Base-by-base conservation (phyloP, 2,797 vertebrate species). In the Macroramphosus scolopax region DNA sequence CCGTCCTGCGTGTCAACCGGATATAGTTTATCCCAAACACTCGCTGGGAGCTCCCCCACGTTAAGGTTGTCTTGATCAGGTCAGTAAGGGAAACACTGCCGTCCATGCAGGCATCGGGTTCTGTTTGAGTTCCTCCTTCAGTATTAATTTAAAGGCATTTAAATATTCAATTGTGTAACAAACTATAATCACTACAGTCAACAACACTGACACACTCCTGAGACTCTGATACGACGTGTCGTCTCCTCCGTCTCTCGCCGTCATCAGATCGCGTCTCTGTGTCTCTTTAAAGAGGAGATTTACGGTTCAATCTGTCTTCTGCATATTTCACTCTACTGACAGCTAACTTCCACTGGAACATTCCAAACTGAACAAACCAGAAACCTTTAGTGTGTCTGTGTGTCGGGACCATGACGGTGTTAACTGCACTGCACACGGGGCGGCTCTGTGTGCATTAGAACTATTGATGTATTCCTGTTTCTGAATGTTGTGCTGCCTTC, bases 401-500 rank as follows among this genome's bases (percentile, higher is more conserved):
- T 79, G 24, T 17, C 29, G 34, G 5, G 14, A 55, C 39, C 37
- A 13, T 6, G 28, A 64, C 52, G 34, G 41, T 60, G 31, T 53
- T 40, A 24, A 51, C 38, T 45, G 58, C 45, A 53, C 47, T 41
- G 43, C 42, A 51, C 65, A 63, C 52, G 14, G 49, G 38, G 48
- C 6, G 24, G 33, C 39, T 18, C 31, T 12, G 31, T 18, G 63
- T 63, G 62, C 52, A 42, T 79, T 69, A 54, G 56, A 77, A 51
- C 59, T 66, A 30, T 60, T 67, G 29, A 47, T 63, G 61, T 79
- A 15, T 66, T 55, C 29, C 54, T 73, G 70, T 72, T 73, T 13
- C 42, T 80, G 70, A 85, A 80, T 78, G 76, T 84, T 33, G 52
- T 69, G 49, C 54, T n/a, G n/a, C n/a, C n/a, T 68, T 50, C 55